Conservation (phyloP, 2,797 vertebrate species). For the Erethizon dorsatum region DNA sequence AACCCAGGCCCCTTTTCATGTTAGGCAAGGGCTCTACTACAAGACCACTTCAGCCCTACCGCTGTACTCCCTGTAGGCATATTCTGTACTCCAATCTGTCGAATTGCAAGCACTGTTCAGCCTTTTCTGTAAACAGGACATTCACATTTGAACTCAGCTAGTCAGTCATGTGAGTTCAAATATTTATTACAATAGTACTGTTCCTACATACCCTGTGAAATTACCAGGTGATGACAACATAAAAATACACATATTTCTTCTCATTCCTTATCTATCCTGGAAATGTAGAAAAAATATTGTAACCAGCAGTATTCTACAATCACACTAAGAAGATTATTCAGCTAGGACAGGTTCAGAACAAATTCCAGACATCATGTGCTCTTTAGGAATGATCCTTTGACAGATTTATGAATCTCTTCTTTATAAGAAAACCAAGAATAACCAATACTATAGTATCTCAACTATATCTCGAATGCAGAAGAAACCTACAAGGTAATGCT, state of each 20-base stretch:
- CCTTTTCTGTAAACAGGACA: background rate
- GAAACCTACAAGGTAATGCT: background rate
- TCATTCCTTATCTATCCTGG: background rate
- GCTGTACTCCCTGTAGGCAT: background rate
- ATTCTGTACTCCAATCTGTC: background rate
- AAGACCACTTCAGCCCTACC: background rate
- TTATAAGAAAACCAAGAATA: background rate
- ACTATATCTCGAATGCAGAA: background rate
- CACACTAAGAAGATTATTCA: background rate
- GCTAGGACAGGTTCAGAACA: background rate
- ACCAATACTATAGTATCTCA: background rate
- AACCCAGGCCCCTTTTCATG: background rate
- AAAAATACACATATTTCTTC: background rate
- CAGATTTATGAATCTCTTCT: background rate
- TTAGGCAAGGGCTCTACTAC: background rate
- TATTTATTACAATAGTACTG: background rate
- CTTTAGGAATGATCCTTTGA: background rate
- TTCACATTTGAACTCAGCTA: background rate
- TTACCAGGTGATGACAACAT: constrained; percentile 74
- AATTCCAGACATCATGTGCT: background rate
- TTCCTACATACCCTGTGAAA: constrained; percentile 18
- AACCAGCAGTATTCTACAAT: background rate
- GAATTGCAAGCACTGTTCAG: background rate
- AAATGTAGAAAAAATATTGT: background rate
- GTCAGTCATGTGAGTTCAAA: background rate